Evolutionary conservation across 2,113 vertebrate species (phyloP).

Genomic region (Smithornis capensis): DNA sequence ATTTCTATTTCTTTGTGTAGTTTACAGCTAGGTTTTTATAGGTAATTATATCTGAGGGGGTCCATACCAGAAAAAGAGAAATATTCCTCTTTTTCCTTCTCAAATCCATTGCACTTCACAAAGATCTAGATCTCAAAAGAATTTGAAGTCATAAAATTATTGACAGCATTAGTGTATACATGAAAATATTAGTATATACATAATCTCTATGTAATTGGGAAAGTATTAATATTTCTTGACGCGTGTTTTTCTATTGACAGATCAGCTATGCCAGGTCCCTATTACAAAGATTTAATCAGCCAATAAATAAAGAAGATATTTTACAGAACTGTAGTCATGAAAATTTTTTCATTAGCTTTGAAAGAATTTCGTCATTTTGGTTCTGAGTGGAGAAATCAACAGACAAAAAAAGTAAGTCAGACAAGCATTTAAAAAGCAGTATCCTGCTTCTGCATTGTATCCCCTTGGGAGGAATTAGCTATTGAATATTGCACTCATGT

Average conservation of each 20-base stretch:
- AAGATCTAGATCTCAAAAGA: not conserved
- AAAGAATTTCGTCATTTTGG: not conserved
- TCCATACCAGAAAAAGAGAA: not conserved
- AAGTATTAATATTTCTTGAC: not conserved
- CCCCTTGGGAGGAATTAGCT: not conserved
- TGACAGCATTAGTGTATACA: not conserved
- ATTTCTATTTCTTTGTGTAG: not conserved
- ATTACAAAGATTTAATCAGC: not conserved
- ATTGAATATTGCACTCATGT: not conserved
- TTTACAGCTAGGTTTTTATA: not conserved
- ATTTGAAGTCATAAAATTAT: not conserved
- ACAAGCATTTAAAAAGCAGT: not conserved
- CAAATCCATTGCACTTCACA: not conserved
- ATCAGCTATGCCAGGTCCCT: not conserved
- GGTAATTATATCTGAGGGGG: not conserved
- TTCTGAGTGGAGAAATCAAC: not conserved
- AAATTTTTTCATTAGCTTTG: not conserved
- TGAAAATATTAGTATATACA: not conserved
- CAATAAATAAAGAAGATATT: not conserved
- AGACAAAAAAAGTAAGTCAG: not conserved
- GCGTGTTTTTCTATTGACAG: not conserved
- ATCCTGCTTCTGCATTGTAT: not conserved
- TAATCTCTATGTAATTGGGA: not conserved
- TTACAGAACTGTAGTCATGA: not conserved
- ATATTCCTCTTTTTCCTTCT: not conserved